Percentiles rank a stretch among this genome's conserved stretches.
phyloP scores from a whole-genome alignment of 2,797 vertebrate genomes.

The Chelmon rostratus region DNA sequence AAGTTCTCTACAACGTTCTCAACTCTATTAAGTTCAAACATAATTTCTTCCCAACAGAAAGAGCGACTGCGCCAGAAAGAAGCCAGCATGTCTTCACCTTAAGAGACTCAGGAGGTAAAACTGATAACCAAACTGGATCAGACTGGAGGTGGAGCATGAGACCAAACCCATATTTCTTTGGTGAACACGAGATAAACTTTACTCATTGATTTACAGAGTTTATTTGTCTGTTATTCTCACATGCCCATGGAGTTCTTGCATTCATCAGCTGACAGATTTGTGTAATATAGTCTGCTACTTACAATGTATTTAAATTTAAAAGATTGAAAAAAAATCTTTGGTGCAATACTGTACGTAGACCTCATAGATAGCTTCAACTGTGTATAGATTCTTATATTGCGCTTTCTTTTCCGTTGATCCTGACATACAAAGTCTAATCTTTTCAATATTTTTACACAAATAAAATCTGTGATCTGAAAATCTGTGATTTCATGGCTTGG shows the following conservation, averaged over 20 bases:
- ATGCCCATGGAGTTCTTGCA: background rate
- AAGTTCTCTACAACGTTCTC: background rate
- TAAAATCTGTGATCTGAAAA: slow-evolving; percentile 48
- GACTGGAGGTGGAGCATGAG: background rate
- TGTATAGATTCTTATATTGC: slow-evolving; percentile 11
- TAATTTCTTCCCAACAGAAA: slow-evolving; percentile 87
- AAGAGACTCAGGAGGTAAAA: slow-evolving; percentile 47
- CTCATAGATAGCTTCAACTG: background rate
- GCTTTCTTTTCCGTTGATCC: slow-evolving; percentile 28
- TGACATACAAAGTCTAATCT: background rate
- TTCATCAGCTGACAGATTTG: slow-evolving; percentile 15
- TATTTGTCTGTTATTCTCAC: background rate
- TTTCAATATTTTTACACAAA: slow-evolving; percentile 44
- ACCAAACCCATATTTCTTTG: slow-evolving; percentile 8
- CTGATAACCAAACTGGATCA: slow-evolving; percentile 3
- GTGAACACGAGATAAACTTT: background rate
- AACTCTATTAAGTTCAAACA: background rate
- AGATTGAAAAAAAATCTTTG: slow-evolving; percentile 11
- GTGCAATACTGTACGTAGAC: slow-evolving; percentile 25
- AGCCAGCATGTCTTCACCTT: slow-evolving; percentile 86
- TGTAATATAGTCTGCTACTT: background rate
- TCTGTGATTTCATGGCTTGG: slow-evolving; percentile 10
- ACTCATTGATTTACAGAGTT: background rate
- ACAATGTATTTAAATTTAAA: slow-evolving; percentile 32
- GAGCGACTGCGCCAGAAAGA: slow-evolving; percentile 94